Evolutionary conservation across 2,888 invertebrate species (phyloP), one percentile per base, ranked within the genome.

Genomic region (Lamproptera curius): DNA sequence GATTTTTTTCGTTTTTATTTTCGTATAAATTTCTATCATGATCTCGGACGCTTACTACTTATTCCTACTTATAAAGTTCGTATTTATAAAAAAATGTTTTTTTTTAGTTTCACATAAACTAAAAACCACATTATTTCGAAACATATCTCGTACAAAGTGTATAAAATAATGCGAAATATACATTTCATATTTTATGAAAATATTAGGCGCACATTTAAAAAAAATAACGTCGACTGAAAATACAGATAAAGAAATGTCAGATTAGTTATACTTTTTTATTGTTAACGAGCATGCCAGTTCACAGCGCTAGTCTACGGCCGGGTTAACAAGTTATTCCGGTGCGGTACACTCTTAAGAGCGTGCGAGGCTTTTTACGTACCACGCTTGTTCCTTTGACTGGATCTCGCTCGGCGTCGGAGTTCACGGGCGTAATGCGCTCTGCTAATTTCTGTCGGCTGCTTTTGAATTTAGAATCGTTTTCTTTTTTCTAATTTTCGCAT

Each of bases 301-400:
- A 15, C 42, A 34, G 34, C 23, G 28, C 23, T 49, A 44, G n/a
- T n/a, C 35, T 39, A 35, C 9, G 39, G 39, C 49, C 43, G 43
- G 49, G 49, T 49, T 49, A 49, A 49, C 49, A 40, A 49, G 49
- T 49, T 49, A 49, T 49, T 49, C 49, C 43, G 28, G 43, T n/a
- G n/a, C n/a, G n/a, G n/a, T 40, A 43, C 34, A 16, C 14, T 28
- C 33, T n/a, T 11, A 16, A 1, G 10, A 33, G 42, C 16, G 28
- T 35, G 35, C 28, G 36, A 49, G 43, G 35, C 49, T 49, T 49
- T 49, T 44, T 49, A 23, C 42, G 16, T 11, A 23, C 34, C 16
- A 39, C 33, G 42, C 34, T 48, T 42, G 42, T 39, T 43, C 34
- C 42, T 48, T 48, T 48, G 16, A 42, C 43, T 42, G 48, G 26